Evolutionary conservation across 2,113 vertebrate genomes (phyloP).

Genomic region (Anarhynchus alexandrinus): DNA sequence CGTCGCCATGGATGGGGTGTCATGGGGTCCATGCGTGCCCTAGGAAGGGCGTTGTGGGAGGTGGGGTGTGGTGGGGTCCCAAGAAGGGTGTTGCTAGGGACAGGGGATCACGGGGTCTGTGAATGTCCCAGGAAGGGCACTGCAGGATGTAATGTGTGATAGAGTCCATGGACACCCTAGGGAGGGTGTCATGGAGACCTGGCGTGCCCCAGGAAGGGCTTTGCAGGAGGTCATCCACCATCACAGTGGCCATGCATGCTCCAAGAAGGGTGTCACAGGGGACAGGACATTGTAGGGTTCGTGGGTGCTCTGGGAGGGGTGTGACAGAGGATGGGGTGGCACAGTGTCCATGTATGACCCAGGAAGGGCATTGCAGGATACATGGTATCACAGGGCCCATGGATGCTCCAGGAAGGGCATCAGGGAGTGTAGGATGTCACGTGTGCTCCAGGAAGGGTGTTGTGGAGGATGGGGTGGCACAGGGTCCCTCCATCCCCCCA

Average conservation of each 20-base stretch:
- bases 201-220: neutral
- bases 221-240: neutral
- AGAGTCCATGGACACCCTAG: neutral
- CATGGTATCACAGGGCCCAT: accelerated
- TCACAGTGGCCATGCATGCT: accelerated
- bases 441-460: neutral
- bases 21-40: neutral
- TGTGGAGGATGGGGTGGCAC: neutral
- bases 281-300: accelerated
- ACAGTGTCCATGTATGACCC: neutral
- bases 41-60: neutral
- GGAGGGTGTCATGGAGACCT: neutral
- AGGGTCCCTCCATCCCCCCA: neutral
- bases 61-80: accelerated
- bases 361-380: neutral
- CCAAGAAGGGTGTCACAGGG: too few relatives aligned
- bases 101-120: accelerated
- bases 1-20: too few relatives aligned
- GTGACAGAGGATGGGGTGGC: neutral
- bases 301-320: neutral
- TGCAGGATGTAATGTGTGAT: neutral
- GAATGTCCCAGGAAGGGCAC: neutral
- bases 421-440: accelerated
- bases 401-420: neutral
- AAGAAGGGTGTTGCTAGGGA: accelerated